These are phyloP conservation scores for Xylocampa areola DNA, from an alignment of 2,888 invertebrate species.

Conservation along the genomic window DNA sequence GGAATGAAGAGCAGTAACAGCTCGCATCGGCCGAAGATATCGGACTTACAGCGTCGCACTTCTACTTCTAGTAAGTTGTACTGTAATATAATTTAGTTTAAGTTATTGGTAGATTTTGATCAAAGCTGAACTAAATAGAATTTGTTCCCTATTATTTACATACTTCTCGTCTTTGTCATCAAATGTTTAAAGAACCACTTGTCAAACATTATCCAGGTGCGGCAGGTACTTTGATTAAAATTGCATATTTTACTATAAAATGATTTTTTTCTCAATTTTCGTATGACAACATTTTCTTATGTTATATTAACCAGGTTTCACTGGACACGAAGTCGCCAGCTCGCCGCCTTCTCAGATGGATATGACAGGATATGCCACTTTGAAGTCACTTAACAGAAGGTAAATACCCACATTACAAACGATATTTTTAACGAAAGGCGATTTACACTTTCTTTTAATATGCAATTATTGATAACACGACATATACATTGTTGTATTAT, in stretches of 20 bases:
- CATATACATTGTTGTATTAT: too few species aligned
- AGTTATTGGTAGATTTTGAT: neutral
- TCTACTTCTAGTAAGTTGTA: constrained; percentile 88
- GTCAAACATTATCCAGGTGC: too few species aligned
- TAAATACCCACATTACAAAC: too few species aligned
- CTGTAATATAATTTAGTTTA: neutral
- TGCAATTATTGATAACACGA: too few species aligned
- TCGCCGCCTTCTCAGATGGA: constrained; percentile 93
- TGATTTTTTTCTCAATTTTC: neutral
- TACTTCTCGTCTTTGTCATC: neutral
- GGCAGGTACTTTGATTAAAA: too few species aligned
- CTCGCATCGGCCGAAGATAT: constrained; percentile 81
- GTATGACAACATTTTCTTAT: neutral
- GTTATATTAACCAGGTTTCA: constrained; percentile 73
- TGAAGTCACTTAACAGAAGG: constrained; percentile 92
- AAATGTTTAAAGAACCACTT: neutral
- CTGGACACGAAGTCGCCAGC: constrained; percentile 88
- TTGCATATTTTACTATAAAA: neutral
- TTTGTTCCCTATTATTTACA: too few species aligned
- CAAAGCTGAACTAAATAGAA: too few species aligned
- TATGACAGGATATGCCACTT: constrained; percentile 93
- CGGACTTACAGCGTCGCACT: constrained; percentile 87
- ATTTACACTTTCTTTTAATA: too few species aligned
- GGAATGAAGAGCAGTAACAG: constrained; percentile 85
- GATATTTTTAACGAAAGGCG: too few species aligned